A percentile compares a stretch with the other conserved stretches of the same genome.
Evolutionary conservation across 2,113 vertebrate genomes (phyloP).

Genomic region (Platycercus adscitus): DNA sequence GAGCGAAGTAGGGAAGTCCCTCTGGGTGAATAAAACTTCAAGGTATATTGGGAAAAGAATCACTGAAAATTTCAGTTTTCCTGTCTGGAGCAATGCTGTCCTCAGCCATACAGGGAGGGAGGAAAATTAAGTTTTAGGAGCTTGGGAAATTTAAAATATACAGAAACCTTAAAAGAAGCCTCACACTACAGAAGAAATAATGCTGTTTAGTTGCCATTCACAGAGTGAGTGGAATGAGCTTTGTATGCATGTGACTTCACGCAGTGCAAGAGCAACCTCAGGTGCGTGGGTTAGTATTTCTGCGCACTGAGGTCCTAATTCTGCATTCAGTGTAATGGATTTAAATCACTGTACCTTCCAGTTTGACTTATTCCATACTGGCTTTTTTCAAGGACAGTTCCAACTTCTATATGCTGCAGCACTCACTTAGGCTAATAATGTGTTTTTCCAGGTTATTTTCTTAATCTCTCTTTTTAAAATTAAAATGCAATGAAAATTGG

Average conservation of each 20-base stretch:
- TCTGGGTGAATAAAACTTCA: slow-evolving; percentile 65
- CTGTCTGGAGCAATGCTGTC: neutral
- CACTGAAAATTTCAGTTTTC: slow-evolving; percentile 13
- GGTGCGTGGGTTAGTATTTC: neutral
- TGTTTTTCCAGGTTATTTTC: neutral
- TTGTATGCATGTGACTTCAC: neutral
- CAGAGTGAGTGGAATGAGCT: accelerated
- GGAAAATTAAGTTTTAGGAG: neutral
- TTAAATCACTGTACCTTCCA: neutral
- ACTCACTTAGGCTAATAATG: neutral
- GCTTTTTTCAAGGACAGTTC: neutral
- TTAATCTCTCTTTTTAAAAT: neutral
- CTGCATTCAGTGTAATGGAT: neutral
- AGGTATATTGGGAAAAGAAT: slow-evolving; percentile 56
- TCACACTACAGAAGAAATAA: neutral
- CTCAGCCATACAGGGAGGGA: neutral
- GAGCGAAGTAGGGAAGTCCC: slow-evolving; percentile 51
- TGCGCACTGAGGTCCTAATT: neutral
- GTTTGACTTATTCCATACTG: neutral
- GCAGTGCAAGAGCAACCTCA: neutral
- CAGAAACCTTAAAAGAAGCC: neutral
- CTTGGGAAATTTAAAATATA: neutral
- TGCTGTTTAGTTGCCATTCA: neutral
- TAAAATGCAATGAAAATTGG: neutral
- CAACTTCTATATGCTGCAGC: neutral